Evolutionary conservation across 2,888 invertebrate genomes (phyloP).

Genomic region (Alviniconcha strummeri): DNA sequence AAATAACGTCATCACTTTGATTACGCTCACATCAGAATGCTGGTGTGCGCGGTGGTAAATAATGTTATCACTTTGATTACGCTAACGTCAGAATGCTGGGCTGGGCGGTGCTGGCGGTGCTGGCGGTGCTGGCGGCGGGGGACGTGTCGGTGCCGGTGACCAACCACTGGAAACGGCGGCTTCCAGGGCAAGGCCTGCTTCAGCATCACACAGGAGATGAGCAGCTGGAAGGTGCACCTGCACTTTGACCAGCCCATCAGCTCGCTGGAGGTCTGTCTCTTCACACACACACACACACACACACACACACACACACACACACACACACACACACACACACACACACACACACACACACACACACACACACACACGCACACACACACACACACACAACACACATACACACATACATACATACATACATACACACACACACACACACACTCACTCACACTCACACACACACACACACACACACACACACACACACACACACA

Average conservation of each 20-base stretch:
- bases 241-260: neutral
- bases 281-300: neutral
- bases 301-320: no score
- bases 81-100: neutral
- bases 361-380: neutral
- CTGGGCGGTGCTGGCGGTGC: neutral
- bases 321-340: no score
- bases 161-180: conserved; percentile 22
- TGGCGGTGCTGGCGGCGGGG: neutral
- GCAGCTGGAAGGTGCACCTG: conserved; percentile 16
- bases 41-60: neutral
- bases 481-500: no score
- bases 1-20: no score
- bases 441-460: neutral
- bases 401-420: neutral
- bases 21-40: neutral
- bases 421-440: neutral
- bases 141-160: neutral
- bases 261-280: neutral
- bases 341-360: no score
- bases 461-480: no score
- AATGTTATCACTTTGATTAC: no score
- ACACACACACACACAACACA: neutral
- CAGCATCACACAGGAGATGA: neutral
- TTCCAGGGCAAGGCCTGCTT: conserved; percentile 21